Base-by-base conservation (phyloP, 2,113 vertebrate genomes). In the Ondatra zibethicus region DNA sequence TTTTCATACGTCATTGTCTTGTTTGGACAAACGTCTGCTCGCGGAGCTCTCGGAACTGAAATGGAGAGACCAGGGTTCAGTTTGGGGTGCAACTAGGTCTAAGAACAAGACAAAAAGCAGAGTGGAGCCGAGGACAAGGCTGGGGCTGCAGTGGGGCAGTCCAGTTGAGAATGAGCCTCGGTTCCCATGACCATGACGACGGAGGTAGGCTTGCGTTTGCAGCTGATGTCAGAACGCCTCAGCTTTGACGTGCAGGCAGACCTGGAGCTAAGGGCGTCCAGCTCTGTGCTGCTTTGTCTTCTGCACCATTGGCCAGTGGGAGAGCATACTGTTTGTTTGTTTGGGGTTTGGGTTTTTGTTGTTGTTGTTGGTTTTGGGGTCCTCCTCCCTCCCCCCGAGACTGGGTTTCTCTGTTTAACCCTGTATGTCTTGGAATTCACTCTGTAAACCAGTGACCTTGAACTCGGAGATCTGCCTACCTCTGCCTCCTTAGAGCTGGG, bases 1-100 rank as follows among this genome's bases (percentile, higher is more conserved):
- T 98, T 58, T 91, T 97, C 90, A 63, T 97, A 97, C 0, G 4
- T 36, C 75, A 36, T 36, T 33, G 78, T 17, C 96, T 93, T 93
- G 12, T 11, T 82, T 55, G 14, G 14, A 14, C 19, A 78, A 47
- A 86, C 21, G 23, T 36, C n/a, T n/a, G 7, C 14, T 61, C 16
- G 73, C 10, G 29, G 65, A 47, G 42, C 78, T 39, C 36, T 65
- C 55, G 6, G 75, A 75, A 77, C 75, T 77, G 70, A 88, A 73
- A 52, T 0, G 36, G 39, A 96, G 72, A 55, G 31, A 21, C 13
- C 29, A 27, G 66, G 0, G 50, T 7, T 29, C n/a, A 89, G 36
- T 31, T 33, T n/a, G 50, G 14, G 4, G 36, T 9, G 0, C 19
- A 55, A 42, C 4, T 1, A 12, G 33, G 17, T 31, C 33, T 47